phyloP scores from a whole-genome alignment of 2,888 invertebrate genomes.

The Dicranocentrus wangi region DNA sequence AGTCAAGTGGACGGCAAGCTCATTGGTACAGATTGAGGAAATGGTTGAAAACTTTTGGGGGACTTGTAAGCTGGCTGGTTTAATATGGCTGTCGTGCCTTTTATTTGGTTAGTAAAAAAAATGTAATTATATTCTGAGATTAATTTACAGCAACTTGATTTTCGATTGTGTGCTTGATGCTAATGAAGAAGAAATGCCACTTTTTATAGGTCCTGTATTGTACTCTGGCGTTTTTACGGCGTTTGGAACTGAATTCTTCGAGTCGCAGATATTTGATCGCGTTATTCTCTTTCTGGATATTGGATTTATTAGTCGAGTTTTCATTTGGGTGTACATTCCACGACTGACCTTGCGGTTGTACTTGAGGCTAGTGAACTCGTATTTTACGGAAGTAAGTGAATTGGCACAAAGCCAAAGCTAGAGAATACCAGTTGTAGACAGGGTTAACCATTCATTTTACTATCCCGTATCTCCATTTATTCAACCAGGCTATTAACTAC shows the following conservation, averaged over 20 bases:
- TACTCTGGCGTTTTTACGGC: neutral
- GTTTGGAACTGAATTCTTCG: neutral
- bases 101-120: conserved; percentile 1
- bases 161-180: neutral
- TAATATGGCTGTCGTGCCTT: neutral
- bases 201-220: conserved; percentile 6
- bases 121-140: no score
- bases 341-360: neutral
- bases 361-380: neutral
- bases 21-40: neutral
- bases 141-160: neutral
- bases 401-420: neutral
- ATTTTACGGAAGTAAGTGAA: conserved; percentile 16
- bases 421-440: no score
- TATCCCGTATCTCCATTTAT: neutral
- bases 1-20: neutral
- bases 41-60: neutral
- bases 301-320: conserved; percentile 2
- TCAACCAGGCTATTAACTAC: conserved; percentile 9
- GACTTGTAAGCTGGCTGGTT: neutral
- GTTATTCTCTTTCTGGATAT: conserved; percentile 6
- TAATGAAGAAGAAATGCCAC: neutral
- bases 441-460: no score
- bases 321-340: neutral
- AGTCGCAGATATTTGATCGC: neutral